Conservation (phyloP, 2,797 vertebrate genomes). For the Pampus argenteus region DNA sequence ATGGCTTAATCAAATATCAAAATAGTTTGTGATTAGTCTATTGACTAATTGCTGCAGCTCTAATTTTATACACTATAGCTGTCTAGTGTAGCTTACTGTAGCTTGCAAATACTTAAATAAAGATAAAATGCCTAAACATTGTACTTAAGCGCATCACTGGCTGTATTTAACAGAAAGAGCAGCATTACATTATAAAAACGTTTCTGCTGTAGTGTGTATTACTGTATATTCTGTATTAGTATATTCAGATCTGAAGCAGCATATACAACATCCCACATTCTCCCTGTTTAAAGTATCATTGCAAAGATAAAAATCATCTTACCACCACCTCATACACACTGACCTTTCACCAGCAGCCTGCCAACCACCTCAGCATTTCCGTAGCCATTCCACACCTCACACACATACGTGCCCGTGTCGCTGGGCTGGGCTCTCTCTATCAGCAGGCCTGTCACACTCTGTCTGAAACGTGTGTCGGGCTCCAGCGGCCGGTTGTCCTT, state of each 20-base stretch:
- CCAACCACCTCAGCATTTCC: constrained; percentile 95
- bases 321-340: constrained; percentile 70
- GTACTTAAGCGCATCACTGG: too few species aligned
- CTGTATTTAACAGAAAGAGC: background rate
- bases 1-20: too few species aligned
- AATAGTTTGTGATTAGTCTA: too few species aligned
- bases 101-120: too few species aligned
- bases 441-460: constrained; percentile 93
- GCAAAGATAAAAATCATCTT: constrained; percentile 7
- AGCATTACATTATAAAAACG: too few species aligned
- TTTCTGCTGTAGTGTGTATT: too few species aligned
- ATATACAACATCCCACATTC: background rate
- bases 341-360: constrained; percentile 93
- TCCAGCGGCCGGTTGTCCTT: constrained; percentile 97
- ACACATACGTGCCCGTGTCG: constrained; percentile 94
- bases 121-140: too few species aligned
- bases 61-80: too few species aligned
- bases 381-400: constrained; percentile 97
- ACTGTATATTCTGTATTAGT: too few species aligned
- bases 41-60: too few species aligned
- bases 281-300: background rate
- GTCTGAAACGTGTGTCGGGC: constrained; percentile 94
- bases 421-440: constrained; percentile 91
- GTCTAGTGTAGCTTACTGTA: too few species aligned
- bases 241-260: background rate